These are phyloP conservation scores for Dicycla oo DNA, from an alignment of 2,888 invertebrate genomes.

Conservation along the genomic window DNA sequence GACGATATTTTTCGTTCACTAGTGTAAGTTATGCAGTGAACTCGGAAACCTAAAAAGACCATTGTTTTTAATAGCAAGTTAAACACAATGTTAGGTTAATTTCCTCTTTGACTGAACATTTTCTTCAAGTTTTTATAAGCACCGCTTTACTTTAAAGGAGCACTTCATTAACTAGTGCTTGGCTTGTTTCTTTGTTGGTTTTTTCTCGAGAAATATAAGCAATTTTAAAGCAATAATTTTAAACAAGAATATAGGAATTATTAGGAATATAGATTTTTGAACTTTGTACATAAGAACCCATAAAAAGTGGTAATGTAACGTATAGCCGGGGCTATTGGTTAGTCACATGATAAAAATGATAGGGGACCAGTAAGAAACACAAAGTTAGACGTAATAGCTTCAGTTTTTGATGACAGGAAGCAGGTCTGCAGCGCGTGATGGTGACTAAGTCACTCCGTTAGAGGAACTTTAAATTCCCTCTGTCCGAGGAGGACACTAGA, in stretches of 20 bases:
- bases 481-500: too few species aligned
- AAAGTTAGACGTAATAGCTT: too few species aligned
- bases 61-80: background rate
- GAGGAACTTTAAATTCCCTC: too few species aligned
- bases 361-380: too few species aligned
- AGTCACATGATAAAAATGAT: too few species aligned
- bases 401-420: too few species aligned
- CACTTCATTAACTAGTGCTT: constrained; percentile 27
- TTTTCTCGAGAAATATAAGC: background rate
- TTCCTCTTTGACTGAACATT: background rate
- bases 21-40: too few species aligned
- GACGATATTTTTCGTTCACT: background rate
- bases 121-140: constrained; percentile 3
- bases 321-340: too few species aligned
- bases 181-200: background rate
- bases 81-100: background rate
- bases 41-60: background rate
- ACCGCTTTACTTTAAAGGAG: background rate
- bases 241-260: too few species aligned
- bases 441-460: too few species aligned
- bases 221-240: background rate
- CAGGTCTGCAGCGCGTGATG: too few species aligned
- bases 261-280: constrained; percentile 4
- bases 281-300: background rate
- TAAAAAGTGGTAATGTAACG: too few species aligned